phyloP scores from a whole-genome alignment of 2,113 vertebrate genomes.

The Aramus guarauna region DNA sequence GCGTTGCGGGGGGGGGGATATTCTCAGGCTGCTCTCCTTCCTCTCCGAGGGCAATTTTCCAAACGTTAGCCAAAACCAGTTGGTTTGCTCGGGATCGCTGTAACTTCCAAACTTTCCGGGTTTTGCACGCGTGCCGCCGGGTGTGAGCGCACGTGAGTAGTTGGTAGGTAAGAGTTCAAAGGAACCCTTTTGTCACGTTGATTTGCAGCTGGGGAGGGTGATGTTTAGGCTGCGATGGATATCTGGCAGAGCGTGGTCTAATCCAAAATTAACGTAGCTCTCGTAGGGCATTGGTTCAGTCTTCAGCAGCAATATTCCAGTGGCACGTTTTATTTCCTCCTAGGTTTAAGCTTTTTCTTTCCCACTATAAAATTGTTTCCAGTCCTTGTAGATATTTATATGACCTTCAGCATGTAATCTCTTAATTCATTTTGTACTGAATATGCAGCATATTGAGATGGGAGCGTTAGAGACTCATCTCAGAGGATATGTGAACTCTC shows the following conservation, averaged over 20 bases:
- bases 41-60: not conserved
- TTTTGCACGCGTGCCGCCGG: fast-evolving
- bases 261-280: not conserved
- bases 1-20: not conserved
- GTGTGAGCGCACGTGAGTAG: fast-evolving
- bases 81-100: fast-evolving
- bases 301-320: not conserved
- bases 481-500: not conserved
- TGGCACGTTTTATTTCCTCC: not conserved
- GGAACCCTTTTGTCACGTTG: not conserved
- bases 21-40: not conserved
- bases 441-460: not conserved
- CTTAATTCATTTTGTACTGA: constrained; percentile 27
- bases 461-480: constrained; percentile 8
- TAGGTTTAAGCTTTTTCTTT: not conserved
- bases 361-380: not conserved
- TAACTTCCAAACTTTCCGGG: not conserved
- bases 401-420: constrained; percentile 31
- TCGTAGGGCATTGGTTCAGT: not conserved
- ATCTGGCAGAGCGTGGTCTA: no score
- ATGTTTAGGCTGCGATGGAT: not conserved
- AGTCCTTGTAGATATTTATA: not conserved
- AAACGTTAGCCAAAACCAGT: not conserved
- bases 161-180: fast-evolving
- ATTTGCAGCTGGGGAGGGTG: not conserved